These are phyloP conservation scores for Chelon auratus DNA, from an alignment of 2,797 vertebrate genomes.

Conservation along the genomic window DNA sequence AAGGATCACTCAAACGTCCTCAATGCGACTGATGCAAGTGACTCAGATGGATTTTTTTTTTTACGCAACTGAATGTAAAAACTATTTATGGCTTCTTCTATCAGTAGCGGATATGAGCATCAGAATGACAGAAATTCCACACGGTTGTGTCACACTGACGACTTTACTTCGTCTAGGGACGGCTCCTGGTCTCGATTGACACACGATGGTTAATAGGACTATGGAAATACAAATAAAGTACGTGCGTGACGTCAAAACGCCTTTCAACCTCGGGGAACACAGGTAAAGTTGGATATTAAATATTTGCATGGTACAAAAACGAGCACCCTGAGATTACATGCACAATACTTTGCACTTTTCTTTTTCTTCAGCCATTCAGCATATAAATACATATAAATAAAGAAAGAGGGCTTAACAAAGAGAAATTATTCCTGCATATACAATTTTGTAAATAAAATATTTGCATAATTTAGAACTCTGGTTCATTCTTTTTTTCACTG, in stretches of 20 bases:
- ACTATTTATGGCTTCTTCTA: slow-evolving; percentile 22
- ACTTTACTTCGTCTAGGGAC: neutral
- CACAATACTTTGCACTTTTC: slow-evolving; percentile 71
- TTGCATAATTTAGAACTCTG: slow-evolving; percentile 13
- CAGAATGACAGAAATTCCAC: slow-evolving; percentile 16
- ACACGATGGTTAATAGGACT: neutral
- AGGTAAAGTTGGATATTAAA: slow-evolving; percentile 38
- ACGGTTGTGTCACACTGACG: neutral
- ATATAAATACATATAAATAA: neutral
- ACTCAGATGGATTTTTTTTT: slow-evolving; percentile 22
- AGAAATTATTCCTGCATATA: slow-evolving; percentile 5
- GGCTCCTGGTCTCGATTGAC: neutral
- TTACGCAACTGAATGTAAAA: slow-evolving; percentile 38
- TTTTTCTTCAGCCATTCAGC: slow-evolving; percentile 7
- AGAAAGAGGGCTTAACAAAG: slow-evolving; percentile 1
- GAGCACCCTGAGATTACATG: slow-evolving; percentile 51
- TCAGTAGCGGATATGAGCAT: slow-evolving; percentile 6
- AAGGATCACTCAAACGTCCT: slow-evolving; percentile 5
- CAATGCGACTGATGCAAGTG: neutral
- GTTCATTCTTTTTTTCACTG: neutral
- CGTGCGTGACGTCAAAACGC: slow-evolving; percentile 6
- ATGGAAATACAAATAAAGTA: slow-evolving; percentile 26
- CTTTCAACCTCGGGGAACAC: slow-evolving; percentile 11
- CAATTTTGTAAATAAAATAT: slow-evolving; percentile 41
- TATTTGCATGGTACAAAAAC: slow-evolving; percentile 49